A percentile compares a stretch with the other conserved stretches of the same genome.
Conservation (phyloP, 2,797 vertebrate species). For the Menidia menidia region DNA sequence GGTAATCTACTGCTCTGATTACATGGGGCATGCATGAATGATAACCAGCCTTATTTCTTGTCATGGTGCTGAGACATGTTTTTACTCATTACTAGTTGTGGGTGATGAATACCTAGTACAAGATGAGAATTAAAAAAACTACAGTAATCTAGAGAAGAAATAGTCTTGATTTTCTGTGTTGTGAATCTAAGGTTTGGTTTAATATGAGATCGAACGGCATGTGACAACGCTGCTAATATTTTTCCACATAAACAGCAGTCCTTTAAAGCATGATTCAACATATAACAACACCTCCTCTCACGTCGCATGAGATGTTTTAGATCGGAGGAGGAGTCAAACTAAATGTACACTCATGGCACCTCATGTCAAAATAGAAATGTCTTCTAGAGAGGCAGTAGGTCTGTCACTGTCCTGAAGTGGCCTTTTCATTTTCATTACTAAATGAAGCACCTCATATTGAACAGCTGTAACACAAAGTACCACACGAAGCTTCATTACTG, state of each 20-base stretch:
- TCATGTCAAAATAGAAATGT: no score
- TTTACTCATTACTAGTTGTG: slow-evolving; percentile 74
- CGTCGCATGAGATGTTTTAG: no score
- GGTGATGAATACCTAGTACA: slow-evolving; percentile 68
- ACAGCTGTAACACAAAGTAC: no score
- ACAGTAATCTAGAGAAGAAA: slow-evolving; percentile 7
- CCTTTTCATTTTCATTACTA: no score
- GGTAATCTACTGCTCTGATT: slow-evolving; percentile 71
- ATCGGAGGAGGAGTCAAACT: no score
- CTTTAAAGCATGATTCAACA: no score
- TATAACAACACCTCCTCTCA: no score
- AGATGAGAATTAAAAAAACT: slow-evolving; percentile 58
- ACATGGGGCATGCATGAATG: slow-evolving; percentile 65
- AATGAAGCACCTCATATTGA: no score
- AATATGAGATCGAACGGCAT: not conserved
- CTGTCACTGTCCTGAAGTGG: no score
- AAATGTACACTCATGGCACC: no score
- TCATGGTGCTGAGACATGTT: slow-evolving; percentile 54
- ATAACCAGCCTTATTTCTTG: slow-evolving; percentile 63
- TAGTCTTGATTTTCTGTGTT: slow-evolving; percentile 17
- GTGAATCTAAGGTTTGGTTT: not conserved
- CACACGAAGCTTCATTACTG: no score
- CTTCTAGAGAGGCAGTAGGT: no score
- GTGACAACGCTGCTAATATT: not conserved
- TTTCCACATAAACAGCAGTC: not conserved